Base-by-base conservation (phyloP, 2,797 vertebrate species). In the Rallus crepitans region DNA sequence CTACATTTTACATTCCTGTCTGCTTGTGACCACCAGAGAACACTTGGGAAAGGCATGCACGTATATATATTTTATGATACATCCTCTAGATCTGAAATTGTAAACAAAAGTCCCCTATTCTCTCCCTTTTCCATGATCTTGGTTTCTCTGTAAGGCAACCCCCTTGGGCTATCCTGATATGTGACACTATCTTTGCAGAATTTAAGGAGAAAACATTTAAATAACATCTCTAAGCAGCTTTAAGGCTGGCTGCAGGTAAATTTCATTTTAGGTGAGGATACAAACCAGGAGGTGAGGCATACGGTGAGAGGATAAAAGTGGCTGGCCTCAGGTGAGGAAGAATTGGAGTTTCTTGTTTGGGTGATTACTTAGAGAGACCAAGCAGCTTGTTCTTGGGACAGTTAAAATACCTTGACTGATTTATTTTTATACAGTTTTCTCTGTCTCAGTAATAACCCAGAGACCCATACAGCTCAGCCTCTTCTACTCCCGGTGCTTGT, bases 21-120 rank as follows among this genome's bases (percentile, higher is more conserved):
- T 73, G 72, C 81, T 82, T 37, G 82, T 75, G 80, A 96, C 78
- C 93, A 92, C 75, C 59, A 55, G 80, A 83, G 92, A 94, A 85
- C 86, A 35, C 71, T 84, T 48, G 69, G 13, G 11, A 77, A 91
- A 83, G 72, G 95, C 90, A 75, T 75, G 75, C 47, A 56, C 60
- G 25, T 33, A 92, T 70, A 77, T 81, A 2, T 45, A 55, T 66
- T 87, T 90, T 68, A 69, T 2, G 3, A 84, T 86, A 75, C 18
- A 77, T 89, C 76, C 90, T 87, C 81, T 63, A 85, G 53, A 85
- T 89, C 61, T 79, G 91, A 56, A 89, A 87, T 47, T 70, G 61
- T 87, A 90, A 91, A 90, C 35, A 93, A 73, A 90, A 68, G 55
- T 31, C 69, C 50, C n/a, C 89, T 91, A 56, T 94, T 96, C 78